Evolutionary conservation across 1,140 invertebrate species (phyloP).

Genomic region (Drosophila nigromelanica): DNA sequence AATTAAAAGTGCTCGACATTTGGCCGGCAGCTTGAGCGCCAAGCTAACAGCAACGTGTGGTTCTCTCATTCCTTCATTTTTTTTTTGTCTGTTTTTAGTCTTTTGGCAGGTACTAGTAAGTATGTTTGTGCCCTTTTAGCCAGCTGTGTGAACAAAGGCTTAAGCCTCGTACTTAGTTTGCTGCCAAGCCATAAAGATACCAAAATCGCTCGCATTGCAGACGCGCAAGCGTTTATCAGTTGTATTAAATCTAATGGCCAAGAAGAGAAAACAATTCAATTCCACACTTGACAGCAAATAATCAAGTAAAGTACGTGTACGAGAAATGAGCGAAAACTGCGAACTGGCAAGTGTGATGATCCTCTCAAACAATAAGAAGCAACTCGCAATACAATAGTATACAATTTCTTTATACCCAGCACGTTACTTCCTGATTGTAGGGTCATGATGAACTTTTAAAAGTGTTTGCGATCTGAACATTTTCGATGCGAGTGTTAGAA

Average conservation of each 20-base stretch:
- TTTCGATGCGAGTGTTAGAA: no score
- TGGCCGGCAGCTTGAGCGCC: slow-evolving; percentile 67
- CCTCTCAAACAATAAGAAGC: neutral
- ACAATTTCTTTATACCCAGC: neutral
- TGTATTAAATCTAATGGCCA: slow-evolving; percentile 69
- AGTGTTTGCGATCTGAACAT: no score
- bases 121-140: slow-evolving; percentile 11
- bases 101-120: slow-evolving; percentile 54
- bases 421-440: neutral
- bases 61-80: slow-evolving; percentile 8
- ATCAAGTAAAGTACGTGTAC: slow-evolving; percentile 47
- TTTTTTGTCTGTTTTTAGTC: slow-evolving; percentile 14
- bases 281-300: slow-evolving; percentile 49
- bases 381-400: neutral
- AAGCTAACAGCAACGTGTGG: slow-evolving; percentile 38
- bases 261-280: slow-evolving; percentile 70
- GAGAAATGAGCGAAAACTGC: neutral
- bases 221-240: slow-evolving; percentile 55
- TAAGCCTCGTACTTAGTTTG: slow-evolving; percentile 47
- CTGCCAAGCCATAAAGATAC: slow-evolving; percentile 58
- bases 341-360: neutral
- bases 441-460: no score
- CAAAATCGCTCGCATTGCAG: neutral
- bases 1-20: slow-evolving; percentile 83
- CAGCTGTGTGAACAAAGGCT: slow-evolving; percentile 40